Evolutionary conservation across 2,113 vertebrate genomes (phyloP).

Genomic region (Ophthalmolycus amberensis): DNA sequence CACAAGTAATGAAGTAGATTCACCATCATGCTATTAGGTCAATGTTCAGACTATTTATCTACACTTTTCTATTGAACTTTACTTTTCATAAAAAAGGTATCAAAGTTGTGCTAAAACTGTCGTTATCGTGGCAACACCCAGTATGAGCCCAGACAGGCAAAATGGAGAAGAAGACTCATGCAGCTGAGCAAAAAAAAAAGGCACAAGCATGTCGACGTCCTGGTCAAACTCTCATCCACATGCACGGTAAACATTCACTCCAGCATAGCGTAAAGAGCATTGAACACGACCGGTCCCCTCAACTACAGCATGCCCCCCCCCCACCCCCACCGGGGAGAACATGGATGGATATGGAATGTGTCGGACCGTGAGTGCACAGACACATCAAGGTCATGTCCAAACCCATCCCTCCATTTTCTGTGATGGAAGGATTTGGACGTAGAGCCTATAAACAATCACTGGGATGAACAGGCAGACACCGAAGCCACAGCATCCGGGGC

Average conservation of each 20-base stretch:
- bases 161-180: slow-evolving; percentile 60
- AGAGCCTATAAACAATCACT: slow-evolving; percentile 27
- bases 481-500: slow-evolving; percentile 46
- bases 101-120: slow-evolving; percentile 18
- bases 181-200: slow-evolving; percentile 42
- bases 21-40: neutral
- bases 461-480: slow-evolving; percentile 60
- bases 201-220: slow-evolving; percentile 59
- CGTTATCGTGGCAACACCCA: slow-evolving; percentile 27
- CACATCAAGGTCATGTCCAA: slow-evolving; percentile 46
- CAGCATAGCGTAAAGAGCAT: slow-evolving; percentile 25
- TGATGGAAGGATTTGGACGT: slow-evolving; percentile 28
- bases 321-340: neutral
- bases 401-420: neutral
- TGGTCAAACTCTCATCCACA: slow-evolving; percentile 62
- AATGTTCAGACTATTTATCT: neutral
- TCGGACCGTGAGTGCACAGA: slow-evolving; percentile 16
- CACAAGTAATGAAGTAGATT: neutral
- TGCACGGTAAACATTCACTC: slow-evolving; percentile 62
- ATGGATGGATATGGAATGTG: slow-evolving; percentile 53
- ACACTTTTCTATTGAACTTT: neutral
- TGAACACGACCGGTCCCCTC: neutral
- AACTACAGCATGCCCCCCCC: slow-evolving; percentile 4
- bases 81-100: slow-evolving; percentile 36
- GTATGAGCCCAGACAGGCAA: slow-evolving; percentile 19